Base-by-base conservation (phyloP, 2,113 vertebrate species). In the Meriones unguiculatus region DNA sequence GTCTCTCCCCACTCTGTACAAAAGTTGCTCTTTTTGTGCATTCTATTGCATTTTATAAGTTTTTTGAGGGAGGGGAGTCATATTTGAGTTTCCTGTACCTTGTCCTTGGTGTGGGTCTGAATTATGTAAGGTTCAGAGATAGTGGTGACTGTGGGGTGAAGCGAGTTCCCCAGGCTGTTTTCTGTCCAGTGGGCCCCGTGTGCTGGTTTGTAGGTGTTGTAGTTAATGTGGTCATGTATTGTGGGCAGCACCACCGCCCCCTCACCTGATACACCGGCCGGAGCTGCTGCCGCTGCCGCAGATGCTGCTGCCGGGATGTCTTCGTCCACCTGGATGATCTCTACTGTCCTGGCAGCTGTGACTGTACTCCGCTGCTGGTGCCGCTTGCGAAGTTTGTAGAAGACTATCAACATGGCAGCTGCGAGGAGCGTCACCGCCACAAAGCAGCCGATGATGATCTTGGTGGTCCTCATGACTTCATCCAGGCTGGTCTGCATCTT, bases 1-100 rank as follows among this genome's bases (percentile, higher is more conserved):
- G 98, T 99, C 98, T 99, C 98, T 98, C 99, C 99, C 99, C 99
- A 98, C 99, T 98, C 99, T 99, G 99, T 99, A 99, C 99, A 99
- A 99, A 99, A 99, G 98, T 99, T 99, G 99, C 98, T 98, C 98
- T 98, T 98, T 95, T 86, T 99, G 99, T 99, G 99, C 99, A 99
- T 99, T 99, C 99, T 99, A 99, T 99, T 99, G 99, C 99, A 99
- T 99, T 99, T 99, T 98, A 69, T 98, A 97, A 98, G 98, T 98
- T 98, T 89, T 80, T 7, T 0, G 86, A 80, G 94, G 90, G 72
- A 72, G 70, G 73, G 98, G 98, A 98, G 98, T 99, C 99, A 99
- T 98, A 99, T 99, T 98, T 99, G 99, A 96, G 99, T 99, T 98
- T 99, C 99, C 99, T 99, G 99, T 98, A 99, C 99, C 98, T 99